Percentiles rank a stretch among this genome's conserved stretches.
These are phyloP conservation scores for Phalacrocorax aristotelis DNA, from an alignment of 2,113 vertebrate species.

Conservation along the genomic window DNA sequence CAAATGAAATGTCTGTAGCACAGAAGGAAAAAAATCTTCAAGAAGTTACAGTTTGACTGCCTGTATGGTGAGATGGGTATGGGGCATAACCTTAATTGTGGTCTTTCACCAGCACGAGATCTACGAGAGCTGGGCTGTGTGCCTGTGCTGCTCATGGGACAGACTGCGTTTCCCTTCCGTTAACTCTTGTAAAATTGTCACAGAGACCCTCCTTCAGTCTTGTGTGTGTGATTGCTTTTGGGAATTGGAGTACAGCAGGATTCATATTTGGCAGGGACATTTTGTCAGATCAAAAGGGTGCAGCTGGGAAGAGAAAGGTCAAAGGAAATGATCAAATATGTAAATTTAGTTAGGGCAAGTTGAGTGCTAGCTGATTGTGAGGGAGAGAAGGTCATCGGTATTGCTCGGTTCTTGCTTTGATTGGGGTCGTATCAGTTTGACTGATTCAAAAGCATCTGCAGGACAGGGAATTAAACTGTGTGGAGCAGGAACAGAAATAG, in stretches of 20 bases:
- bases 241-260: not conserved
- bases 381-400: not conserved
- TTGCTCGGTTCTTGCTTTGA: conserved; percentile 2
- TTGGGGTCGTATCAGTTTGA: not conserved
- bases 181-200: not conserved
- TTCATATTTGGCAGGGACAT: not conserved
- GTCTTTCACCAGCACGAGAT: not conserved
- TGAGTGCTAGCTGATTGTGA: not conserved
- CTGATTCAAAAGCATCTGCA: not conserved
- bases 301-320: conserved; percentile 17
- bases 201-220: not conserved
- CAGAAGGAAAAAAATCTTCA: not conserved
- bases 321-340: conserved; percentile 27
- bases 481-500: conserved; percentile 66
- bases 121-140: not conserved
- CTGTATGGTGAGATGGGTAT: not conserved
- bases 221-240: not conserved
- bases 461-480: not conserved
- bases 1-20: not conserved
- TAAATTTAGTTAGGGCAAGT: not conserved
- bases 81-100: not conserved
- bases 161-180: not conserved
- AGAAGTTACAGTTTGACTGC: not conserved
- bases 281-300: not conserved
- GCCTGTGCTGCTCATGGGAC: not conserved